These are phyloP conservation scores for Papilio machaon DNA, from an alignment of 1,140 invertebrate genomes.

Conservation along the genomic window DNA sequence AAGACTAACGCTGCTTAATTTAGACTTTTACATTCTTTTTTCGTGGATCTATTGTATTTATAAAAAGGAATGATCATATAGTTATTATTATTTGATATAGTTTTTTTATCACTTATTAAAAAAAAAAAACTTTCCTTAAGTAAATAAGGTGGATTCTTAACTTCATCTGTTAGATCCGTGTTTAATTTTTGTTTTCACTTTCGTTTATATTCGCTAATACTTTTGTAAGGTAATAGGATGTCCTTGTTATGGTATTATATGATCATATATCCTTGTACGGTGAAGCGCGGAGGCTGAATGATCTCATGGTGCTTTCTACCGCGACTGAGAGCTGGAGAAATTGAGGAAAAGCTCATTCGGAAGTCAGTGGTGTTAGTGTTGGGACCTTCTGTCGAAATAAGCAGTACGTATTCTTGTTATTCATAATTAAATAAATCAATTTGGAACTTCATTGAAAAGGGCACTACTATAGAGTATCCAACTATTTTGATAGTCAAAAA, in stretches of 20 bases:
- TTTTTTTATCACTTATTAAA: too few species aligned
- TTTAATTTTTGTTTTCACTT: not conserved
- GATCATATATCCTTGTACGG: not conserved
- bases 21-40: too few species aligned
- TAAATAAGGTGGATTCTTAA: not conserved
- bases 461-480: not conserved
- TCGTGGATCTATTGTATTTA: too few species aligned
- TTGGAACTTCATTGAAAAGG: not conserved
- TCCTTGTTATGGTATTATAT: conserved; percentile 25
- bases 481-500: not conserved
- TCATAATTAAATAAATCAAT: not conserved
- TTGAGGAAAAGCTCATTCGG: conserved; percentile 25
- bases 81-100: too few species aligned
- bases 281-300: conserved; percentile 6
- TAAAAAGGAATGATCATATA: too few species aligned
- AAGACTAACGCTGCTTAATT: too few species aligned
- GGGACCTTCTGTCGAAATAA: not conserved
- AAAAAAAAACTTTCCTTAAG: too few species aligned
- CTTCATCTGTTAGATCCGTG: not conserved
- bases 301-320: conserved; percentile 42
- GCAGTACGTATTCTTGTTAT: not conserved
- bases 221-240: not conserved
- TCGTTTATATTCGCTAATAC: conserved; percentile 5
- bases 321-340: conserved; percentile 30
- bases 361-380: conserved; percentile 14